phyloP scores from a whole-genome alignment of 2,797 vertebrate genomes.

The Onychomys leucogaster region DNA sequence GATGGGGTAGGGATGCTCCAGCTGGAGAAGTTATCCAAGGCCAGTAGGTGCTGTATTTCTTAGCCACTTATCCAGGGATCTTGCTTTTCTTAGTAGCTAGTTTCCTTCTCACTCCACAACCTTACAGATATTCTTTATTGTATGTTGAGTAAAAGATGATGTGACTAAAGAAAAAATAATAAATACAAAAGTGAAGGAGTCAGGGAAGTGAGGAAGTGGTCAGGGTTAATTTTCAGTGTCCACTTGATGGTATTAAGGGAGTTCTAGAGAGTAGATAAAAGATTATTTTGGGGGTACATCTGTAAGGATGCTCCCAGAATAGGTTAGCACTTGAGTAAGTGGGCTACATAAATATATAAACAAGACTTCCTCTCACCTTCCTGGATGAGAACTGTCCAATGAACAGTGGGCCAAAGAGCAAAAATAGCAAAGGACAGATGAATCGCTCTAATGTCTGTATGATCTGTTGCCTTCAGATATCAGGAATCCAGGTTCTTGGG shows the following conservation, averaged over 20 bases:
- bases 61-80: neutral
- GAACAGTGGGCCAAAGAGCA: neutral
- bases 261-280: neutral
- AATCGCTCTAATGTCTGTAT: neutral
- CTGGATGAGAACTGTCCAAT: neutral
- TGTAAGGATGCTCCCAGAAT: neutral
- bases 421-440: neutral
- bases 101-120: neutral
- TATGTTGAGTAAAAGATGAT: neutral
- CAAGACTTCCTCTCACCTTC: neutral
- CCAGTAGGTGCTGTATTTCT: neutral
- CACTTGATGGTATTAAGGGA: neutral
- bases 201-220: neutral
- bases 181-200: neutral
- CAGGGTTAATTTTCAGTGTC: neutral
- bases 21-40: neutral
- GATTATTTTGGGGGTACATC: neutral
- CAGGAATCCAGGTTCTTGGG: neutral
- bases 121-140: neutral
- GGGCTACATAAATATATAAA: neutral
- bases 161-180: neutral
- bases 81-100: neutral
- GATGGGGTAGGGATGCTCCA: neutral
- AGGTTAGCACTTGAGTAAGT: neutral
- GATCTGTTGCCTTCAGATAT: neutral